Conservation (phyloP, 1,140 invertebrate species). For the Lanistes nyassanus region DNA sequence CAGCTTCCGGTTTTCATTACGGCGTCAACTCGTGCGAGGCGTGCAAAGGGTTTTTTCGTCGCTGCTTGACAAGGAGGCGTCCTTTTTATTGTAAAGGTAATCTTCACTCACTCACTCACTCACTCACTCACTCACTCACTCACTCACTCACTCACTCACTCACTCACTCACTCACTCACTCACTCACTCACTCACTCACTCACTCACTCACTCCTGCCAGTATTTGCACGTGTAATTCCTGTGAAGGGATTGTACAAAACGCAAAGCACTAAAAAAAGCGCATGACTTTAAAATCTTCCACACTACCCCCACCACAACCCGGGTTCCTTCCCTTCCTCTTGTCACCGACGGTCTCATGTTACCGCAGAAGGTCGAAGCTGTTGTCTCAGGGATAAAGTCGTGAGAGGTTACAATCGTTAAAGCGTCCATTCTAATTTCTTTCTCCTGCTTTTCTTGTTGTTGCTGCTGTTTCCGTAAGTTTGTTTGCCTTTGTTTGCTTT, state of each 20-base stretch:
- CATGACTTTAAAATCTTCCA: too few species aligned
- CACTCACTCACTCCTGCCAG: neutral
- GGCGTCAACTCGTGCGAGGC: constrained; percentile 69
- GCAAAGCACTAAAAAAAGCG: neutral
- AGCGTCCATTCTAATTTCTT: too few species aligned
- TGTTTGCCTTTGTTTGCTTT: too few species aligned
- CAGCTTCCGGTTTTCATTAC: constrained; percentile 69
- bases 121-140: neutral
- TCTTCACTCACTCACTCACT: neutral
- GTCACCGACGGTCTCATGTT: too few species aligned
- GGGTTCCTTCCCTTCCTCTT: too few species aligned
- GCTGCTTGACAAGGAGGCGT: constrained; percentile 37
- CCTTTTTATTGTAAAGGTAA: neutral
- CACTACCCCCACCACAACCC: too few species aligned
- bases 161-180: neutral
- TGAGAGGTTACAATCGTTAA: too few species aligned
- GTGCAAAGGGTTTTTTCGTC: constrained; percentile 64
- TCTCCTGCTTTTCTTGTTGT: too few species aligned
- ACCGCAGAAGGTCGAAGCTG: too few species aligned
- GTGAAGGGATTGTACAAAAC: neutral
- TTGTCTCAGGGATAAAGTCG: too few species aligned
- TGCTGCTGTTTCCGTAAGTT: too few species aligned
- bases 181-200: neutral
- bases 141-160: neutral
- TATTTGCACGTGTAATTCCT: neutral